Conservation (phyloP, 53 echinoderm and acorn worm genomes). For the Crossaster papposus region DNA sequence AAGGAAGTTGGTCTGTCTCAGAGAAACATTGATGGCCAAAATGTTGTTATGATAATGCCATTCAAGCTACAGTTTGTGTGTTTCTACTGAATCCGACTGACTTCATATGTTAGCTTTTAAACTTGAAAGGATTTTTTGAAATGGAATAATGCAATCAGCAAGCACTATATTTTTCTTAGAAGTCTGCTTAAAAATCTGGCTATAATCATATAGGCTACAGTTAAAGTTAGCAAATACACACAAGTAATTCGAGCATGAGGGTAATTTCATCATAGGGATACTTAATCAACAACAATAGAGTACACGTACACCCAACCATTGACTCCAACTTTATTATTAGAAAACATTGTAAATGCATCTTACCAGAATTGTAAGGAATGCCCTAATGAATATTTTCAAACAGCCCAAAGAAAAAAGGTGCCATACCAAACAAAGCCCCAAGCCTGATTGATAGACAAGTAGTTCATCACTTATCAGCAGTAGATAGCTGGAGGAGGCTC, state of each 20-base stretch:
- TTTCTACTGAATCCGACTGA: too few species aligned
- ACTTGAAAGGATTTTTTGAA: too few species aligned
- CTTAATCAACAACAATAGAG: neutral
- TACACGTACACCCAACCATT: neutral
- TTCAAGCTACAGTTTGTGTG: neutral
- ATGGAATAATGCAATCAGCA: too few species aligned
- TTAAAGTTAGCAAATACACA: too few species aligned
- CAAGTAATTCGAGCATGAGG: neutral
- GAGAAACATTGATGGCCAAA: neutral
- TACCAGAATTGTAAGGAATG: neutral
- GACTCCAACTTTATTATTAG: neutral
- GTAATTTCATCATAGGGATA: neutral
- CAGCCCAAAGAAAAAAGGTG: neutral
- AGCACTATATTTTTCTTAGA: too few species aligned
- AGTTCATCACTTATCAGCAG: conserved; percentile 51
- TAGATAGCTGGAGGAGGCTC: conserved; percentile 2
- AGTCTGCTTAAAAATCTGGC: too few species aligned
- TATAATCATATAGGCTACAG: too few species aligned
- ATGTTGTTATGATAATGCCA: neutral
- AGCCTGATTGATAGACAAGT: conserved; percentile 20
- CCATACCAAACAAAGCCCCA: neutral
- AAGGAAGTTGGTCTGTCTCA: neutral
- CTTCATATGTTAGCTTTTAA: neutral
- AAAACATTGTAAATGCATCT: neutral
- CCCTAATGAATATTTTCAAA: neutral